A percentile compares a stretch with the other conserved stretches of the same genome.
Conservation (phyloP, 2,797 vertebrate genomes). For the Acrocephalus scirpaceus region DNA sequence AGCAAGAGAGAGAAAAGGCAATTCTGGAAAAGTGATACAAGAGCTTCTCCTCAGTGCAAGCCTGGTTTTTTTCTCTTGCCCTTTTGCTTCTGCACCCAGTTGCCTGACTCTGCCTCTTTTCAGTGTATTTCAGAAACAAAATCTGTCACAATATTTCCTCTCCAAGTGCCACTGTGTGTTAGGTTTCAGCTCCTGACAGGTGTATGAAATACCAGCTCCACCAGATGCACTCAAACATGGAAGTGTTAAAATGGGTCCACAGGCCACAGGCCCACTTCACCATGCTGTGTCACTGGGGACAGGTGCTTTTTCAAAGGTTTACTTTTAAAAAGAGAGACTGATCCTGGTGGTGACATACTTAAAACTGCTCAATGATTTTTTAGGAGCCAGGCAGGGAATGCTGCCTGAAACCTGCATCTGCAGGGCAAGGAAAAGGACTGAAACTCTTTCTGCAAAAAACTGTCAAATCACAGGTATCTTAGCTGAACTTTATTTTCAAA, state of each 20-base stretch:
- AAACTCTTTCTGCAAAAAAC: background rate
- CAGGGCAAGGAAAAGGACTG: background rate
- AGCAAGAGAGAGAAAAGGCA: background rate
- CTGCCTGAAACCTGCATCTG: background rate
- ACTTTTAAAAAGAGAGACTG: background rate
- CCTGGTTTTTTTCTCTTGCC: background rate
- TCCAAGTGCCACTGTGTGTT: background rate
- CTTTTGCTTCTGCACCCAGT: background rate
- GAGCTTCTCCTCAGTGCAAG: background rate
- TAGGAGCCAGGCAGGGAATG: background rate
- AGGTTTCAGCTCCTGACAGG: background rate
- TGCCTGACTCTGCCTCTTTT: background rate
- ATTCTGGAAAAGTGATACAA: background rate
- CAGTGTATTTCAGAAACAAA: constrained; percentile 23
- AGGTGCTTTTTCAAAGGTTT: background rate
- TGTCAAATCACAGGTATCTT: background rate
- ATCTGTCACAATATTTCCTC: constrained; percentile 26
- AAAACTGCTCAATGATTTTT: constrained; percentile 1
- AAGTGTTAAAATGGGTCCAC: background rate
- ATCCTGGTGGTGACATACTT: background rate
- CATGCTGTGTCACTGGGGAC: background rate
- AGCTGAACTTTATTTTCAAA: background rate
- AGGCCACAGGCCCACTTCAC: background rate
- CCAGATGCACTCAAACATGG: accelerated
- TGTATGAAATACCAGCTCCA: background rate